Percentiles rank a stretch among this genome's conserved stretches.
phyloP scores from a whole-genome alignment of 2,113 vertebrate genomes.

The Girardinichthys multiradiatus region DNA sequence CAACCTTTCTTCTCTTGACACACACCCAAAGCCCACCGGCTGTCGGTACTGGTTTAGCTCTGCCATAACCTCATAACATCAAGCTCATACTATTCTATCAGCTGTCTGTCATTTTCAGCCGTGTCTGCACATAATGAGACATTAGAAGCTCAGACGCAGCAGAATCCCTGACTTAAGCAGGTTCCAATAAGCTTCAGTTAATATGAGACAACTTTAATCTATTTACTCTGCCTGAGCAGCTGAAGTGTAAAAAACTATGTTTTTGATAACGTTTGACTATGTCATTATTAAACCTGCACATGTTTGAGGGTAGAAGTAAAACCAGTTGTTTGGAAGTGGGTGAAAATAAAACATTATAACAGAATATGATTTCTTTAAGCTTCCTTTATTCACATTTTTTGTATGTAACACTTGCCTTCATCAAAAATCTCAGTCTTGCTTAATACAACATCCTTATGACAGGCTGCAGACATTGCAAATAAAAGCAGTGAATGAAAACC shows the following conservation, averaged over 20 bases:
- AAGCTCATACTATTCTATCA: constrained; percentile 36
- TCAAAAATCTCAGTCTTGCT: neutral
- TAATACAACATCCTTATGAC: constrained; percentile 2
- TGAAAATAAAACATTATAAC: neutral
- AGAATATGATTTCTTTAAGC: neutral
- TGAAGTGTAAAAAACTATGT: constrained; percentile 19
- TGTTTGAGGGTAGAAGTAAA: neutral
- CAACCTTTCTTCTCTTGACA: constrained; percentile 38
- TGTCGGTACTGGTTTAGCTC: constrained; percentile 50
- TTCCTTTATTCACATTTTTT: constrained; percentile 2
- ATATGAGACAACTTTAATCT: constrained; percentile 54
- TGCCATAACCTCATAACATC: constrained; percentile 30
- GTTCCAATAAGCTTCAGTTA: constrained; percentile 53
- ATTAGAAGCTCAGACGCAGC: constrained; percentile 17
- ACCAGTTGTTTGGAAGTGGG: neutral
- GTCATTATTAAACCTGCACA: constrained; percentile 32
- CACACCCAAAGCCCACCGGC: constrained; percentile 28
- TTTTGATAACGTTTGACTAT: neutral
- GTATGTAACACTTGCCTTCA: constrained; percentile 21
- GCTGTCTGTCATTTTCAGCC: constrained; percentile 35
- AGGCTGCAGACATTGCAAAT: constrained; percentile 23
- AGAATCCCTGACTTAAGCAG: constrained; percentile 33
- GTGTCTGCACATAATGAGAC: constrained; percentile 25
- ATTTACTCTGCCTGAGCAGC: constrained; percentile 64
- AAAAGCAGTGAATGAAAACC: constrained; percentile 14